phyloP scores from a whole-genome alignment of 2,113 vertebrate species.

The Apteryx mantelli region DNA sequence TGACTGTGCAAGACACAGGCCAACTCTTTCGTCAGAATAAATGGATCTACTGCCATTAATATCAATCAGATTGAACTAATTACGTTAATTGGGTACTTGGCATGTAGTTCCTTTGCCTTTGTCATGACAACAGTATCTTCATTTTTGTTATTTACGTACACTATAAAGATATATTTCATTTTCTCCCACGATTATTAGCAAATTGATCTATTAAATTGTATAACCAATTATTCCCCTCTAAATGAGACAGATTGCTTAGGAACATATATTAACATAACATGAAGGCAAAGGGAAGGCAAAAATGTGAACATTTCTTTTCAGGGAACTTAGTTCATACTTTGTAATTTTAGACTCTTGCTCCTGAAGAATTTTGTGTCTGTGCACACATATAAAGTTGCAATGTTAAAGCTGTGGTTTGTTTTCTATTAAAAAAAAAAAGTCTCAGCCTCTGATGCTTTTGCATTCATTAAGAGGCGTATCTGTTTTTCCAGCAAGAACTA shows the following conservation, averaged over 20 bases:
- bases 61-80: not conserved
- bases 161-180: not conserved
- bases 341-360: not conserved
- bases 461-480: not conserved
- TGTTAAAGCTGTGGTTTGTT: not conserved
- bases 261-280: not conserved
- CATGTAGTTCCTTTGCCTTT: not conserved
- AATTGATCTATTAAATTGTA: not conserved
- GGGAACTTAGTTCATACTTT: not conserved
- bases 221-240: not conserved
- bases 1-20: not conserved
- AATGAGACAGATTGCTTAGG: not conserved
- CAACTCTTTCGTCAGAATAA: not conserved
- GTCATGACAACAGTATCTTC: not conserved
- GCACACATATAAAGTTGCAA: not conserved
- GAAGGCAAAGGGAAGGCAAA: not conserved
- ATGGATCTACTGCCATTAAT: not conserved
- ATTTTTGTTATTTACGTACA: not conserved
- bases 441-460: not conserved
- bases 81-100: not conserved
- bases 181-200: not conserved
- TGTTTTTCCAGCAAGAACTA: not conserved
- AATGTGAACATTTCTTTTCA: not conserved
- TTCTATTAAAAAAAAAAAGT: not conserved
- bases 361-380: not conserved